These are phyloP conservation scores for Pyrgus malvae DNA, from an alignment of 2,888 invertebrate genomes.

Conservation along the genomic window DNA sequence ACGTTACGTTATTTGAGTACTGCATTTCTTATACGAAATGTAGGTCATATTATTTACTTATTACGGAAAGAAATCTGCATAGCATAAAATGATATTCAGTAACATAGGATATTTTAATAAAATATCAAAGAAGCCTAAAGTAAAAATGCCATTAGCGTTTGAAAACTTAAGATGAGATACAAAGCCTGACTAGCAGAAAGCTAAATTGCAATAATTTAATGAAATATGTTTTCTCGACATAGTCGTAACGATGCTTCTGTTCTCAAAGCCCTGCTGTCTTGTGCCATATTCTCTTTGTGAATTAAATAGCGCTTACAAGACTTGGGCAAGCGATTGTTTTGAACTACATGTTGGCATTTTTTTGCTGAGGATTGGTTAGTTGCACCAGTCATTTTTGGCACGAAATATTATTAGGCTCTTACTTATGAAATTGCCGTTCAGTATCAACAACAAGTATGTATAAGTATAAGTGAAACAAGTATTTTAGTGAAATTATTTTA, in stretches of 20 bases:
- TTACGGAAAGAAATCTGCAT: too few species aligned
- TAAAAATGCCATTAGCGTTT: not conserved
- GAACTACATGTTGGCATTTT: not conserved
- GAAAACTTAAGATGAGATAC: not conserved
- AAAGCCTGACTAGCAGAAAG: not conserved
- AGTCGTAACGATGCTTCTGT: not conserved
- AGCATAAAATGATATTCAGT: not conserved
- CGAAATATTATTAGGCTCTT: too few species aligned
- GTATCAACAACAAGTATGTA: too few species aligned
- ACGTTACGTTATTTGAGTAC: too few species aligned
- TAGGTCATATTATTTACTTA: too few species aligned
- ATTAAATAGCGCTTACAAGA: slow-evolving; percentile 1
- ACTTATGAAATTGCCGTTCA: too few species aligned
- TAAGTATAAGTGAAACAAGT: too few species aligned
- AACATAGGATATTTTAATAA: not conserved
- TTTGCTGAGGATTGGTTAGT: too few species aligned
- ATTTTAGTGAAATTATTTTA: too few species aligned
- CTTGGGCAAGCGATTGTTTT: not conserved
- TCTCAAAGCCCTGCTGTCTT: not conserved
- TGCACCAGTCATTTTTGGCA: too few species aligned
- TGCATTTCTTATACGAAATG: too few species aligned
- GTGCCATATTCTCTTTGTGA: slow-evolving; percentile 4
- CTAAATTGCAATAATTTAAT: not conserved
- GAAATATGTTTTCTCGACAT: not conserved
- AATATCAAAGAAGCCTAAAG: not conserved